Evolutionary conservation across 2,113 vertebrate genomes (phyloP), one percentile per base, ranked within the genome.

Genomic region (Saiga tatarica): DNA sequence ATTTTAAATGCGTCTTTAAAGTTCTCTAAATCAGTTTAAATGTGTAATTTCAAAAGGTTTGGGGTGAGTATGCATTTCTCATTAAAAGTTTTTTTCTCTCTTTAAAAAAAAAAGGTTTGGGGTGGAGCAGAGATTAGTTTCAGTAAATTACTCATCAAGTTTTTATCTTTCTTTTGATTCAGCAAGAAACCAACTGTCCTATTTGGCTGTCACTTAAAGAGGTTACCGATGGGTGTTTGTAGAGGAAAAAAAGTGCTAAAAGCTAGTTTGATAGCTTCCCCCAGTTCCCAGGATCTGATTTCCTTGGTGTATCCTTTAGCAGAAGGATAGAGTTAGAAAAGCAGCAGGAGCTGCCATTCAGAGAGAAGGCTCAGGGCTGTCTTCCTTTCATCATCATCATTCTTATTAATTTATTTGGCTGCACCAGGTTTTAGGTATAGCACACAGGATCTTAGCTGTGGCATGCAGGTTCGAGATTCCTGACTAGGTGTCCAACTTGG

Each of bases 61-160:
- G 81, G 52, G 52, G 64, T 74, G 78, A n/a, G n/a, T n/a, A n/a
- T n/a, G n/a, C n/a, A n/a, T n/a, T n/a, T n/a, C n/a, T n/a, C n/a
- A n/a, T n/a, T n/a, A n/a, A n/a, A n/a, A n/a, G n/a, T n/a, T n/a
- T n/a, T n/a, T n/a, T n/a, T n/a, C n/a, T n/a, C n/a, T n/a, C n/a
- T n/a, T n/a, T n/a, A n/a, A n/a, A n/a, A n/a, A n/a, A n/a, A 83
- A 95, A 97, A 95, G 89, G 21, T 55, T 83, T 83, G 81, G 52
- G 52, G 64, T 74, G 78, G 60, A 19, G 42, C 14, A 57, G 62
- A 78, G 64, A 97, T 96, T 89, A 26, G 26, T 97, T 97, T 96
- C 90, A 96, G 50, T 53, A 97, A 97, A 97, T 97, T 93, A 87
- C 89, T 98, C 76, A 83, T 79, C 55, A 88, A 85, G 39, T 12